These are phyloP conservation scores for Pteruthius melanotis DNA, from an alignment of 2,113 vertebrate species.

Conservation along the genomic window DNA sequence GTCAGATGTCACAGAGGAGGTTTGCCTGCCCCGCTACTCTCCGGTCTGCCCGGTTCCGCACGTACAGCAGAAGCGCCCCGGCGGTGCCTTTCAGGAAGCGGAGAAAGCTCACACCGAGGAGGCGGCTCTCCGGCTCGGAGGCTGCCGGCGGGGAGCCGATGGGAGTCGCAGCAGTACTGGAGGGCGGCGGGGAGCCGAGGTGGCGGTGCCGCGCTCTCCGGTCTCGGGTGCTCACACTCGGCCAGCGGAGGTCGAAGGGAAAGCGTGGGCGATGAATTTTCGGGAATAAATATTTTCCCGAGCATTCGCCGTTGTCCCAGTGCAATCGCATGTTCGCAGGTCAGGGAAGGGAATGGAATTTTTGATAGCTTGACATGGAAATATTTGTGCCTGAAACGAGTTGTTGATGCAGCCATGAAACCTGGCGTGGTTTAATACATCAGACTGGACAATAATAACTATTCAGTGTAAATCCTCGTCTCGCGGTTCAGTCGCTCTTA, in stretches of 20 bases:
- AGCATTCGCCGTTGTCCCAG: background rate
- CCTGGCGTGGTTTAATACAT: background rate
- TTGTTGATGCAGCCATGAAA: background rate
- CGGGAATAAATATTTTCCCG: background rate
- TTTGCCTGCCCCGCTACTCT: background rate
- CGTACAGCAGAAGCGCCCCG: accelerated
- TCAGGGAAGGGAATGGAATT: background rate
- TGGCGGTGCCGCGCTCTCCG: accelerated
- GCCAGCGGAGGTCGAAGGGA: background rate
- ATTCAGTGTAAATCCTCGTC: background rate
- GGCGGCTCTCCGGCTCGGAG: too few relatives aligned
- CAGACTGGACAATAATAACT: background rate
- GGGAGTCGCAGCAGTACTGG: background rate
- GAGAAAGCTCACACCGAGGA: background rate
- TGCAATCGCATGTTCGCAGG: background rate
- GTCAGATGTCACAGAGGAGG: background rate
- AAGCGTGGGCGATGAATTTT: background rate
- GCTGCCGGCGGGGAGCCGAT: background rate
- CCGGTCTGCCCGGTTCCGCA: background rate
- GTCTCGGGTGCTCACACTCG: background rate
- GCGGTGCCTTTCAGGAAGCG: background rate
- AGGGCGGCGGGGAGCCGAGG: background rate
- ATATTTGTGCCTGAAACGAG: background rate
- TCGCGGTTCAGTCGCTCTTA: background rate
- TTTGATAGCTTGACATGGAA: background rate